Conservation (phyloP, 2,888 invertebrate genomes). For the Thymelicus acteon region DNA sequence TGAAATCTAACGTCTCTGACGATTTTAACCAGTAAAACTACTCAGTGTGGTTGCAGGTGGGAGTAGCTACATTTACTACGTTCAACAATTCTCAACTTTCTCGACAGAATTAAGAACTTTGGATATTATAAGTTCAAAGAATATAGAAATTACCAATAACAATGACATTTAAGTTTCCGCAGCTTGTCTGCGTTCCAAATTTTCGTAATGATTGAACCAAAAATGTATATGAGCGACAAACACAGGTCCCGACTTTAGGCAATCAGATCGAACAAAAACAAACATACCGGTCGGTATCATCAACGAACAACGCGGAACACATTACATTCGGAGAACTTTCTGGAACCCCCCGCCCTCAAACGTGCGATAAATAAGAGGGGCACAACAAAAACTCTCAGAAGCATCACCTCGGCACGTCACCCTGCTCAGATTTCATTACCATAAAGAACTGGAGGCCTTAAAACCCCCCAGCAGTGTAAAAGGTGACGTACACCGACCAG, state of each 20-base stretch:
- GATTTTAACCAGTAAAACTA: too few relatives aligned
- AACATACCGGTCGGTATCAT: constrained; percentile 58
- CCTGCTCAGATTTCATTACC: constrained; percentile 85
- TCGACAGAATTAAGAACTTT: too few relatives aligned
- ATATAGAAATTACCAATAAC: too few relatives aligned
- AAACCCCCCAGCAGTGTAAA: constrained; percentile 75
- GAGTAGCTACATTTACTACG: too few relatives aligned
- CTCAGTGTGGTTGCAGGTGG: too few relatives aligned
- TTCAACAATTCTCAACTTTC: not conserved
- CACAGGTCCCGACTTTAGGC: constrained; percentile 7
- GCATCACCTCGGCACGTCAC: constrained; percentile 83
- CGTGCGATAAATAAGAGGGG: constrained; percentile 81
- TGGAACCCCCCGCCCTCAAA: constrained; percentile 72
- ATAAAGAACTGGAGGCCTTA: constrained; percentile 85
- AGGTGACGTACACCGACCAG: constrained; percentile 58
- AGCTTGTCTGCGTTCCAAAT: constrained; percentile 5
- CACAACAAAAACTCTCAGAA: constrained; percentile 83
- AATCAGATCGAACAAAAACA: constrained; percentile 43
- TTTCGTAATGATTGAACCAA: constrained; percentile 21
- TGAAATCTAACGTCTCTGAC: too few relatives aligned
- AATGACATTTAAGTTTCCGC: not conserved
- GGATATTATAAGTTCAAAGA: too few relatives aligned
- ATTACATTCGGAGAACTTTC: constrained; percentile 76
- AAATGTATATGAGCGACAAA: constrained; percentile 15
- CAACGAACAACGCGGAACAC: constrained; percentile 69